Evolutionary conservation across 2,797 vertebrate genomes (phyloP).

Genomic region (Picus viridis): DNA sequence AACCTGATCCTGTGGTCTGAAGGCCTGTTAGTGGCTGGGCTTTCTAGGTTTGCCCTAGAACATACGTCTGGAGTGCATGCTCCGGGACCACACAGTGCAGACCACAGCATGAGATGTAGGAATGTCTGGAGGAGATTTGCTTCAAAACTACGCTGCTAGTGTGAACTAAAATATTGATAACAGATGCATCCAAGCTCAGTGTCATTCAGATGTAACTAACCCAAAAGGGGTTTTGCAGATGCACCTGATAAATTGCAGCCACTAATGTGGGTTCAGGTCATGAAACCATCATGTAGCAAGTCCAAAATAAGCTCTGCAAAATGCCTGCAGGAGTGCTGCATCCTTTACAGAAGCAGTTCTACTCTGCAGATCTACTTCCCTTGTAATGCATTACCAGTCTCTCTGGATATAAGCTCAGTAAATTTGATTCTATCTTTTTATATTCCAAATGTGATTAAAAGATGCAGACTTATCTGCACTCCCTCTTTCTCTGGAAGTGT

Average conservation of each 20-base stretch:
- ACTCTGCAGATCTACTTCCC: not conserved
- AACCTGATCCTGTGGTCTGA: not conserved
- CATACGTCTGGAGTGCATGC: not conserved
- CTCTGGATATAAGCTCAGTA: not conserved
- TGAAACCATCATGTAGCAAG: not conserved
- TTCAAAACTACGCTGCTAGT: not conserved
- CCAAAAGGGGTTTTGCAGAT: not conserved
- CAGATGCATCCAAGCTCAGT: not conserved
- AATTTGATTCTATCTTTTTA: not conserved
- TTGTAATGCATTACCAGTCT: not conserved
- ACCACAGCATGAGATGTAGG: not conserved
- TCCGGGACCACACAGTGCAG: not conserved
- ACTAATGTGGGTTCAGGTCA: not conserved
- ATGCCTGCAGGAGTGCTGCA: fast-evolving
- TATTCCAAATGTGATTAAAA: not conserved
- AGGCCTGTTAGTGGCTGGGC: not conserved
- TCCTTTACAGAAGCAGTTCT: not conserved
- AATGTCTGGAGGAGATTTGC: not conserved
- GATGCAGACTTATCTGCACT: not conserved
- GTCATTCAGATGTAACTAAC: not conserved
- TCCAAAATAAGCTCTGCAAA: not conserved
- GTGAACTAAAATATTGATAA: not conserved
- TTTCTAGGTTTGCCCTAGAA: not conserved
- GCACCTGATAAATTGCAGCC: not conserved
- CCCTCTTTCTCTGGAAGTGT: too few species aligned